Evolutionary conservation across 2,113 vertebrate genomes (phyloP).

Genomic region (Anoplopoma fimbria): DNA sequence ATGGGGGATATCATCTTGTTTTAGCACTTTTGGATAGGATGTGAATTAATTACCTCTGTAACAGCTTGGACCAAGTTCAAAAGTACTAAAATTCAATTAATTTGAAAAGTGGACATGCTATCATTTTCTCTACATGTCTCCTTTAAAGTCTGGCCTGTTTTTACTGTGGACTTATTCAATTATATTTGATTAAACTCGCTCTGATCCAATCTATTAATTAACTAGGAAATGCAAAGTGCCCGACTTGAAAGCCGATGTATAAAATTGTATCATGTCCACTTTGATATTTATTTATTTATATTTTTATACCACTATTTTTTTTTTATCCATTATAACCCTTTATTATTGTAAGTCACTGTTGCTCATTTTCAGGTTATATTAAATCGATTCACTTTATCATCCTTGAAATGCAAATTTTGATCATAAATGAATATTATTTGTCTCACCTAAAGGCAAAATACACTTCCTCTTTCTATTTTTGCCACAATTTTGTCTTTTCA

Average conservation of each 20-base stretch:
- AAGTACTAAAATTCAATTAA: constrained; percentile 89
- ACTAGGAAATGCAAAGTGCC: constrained; percentile 85
- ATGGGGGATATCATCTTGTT: constrained; percentile 77
- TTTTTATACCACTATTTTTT: constrained; percentile 57
- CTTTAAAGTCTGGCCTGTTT: constrained; percentile 86
- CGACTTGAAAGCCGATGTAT: constrained; percentile 83
- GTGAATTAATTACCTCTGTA: constrained; percentile 83
- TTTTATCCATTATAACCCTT: constrained; percentile 61
- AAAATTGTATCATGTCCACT: constrained; percentile 84
- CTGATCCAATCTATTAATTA: constrained; percentile 91
- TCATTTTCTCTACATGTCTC: constrained; percentile 83
- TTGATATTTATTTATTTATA: constrained; percentile 83
- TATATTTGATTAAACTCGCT: constrained; percentile 89
- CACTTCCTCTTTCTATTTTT: constrained; percentile 26
- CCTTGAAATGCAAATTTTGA: constrained; percentile 67
- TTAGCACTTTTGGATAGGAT: constrained; percentile 79
- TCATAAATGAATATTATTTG: constrained; percentile 63
- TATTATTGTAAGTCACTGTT: constrained; percentile 42
- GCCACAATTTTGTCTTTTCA: constrained; percentile 42
- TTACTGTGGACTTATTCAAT: constrained; percentile 88
- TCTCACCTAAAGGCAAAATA: constrained; percentile 65
- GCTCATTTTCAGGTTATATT: constrained; percentile 66
- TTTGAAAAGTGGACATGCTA: constrained; percentile 88
- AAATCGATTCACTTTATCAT: constrained; percentile 68
- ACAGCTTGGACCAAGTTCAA: constrained; percentile 85